phyloP scores from a whole-genome alignment of 2,113 vertebrate species.

The Origma solitaria region DNA sequence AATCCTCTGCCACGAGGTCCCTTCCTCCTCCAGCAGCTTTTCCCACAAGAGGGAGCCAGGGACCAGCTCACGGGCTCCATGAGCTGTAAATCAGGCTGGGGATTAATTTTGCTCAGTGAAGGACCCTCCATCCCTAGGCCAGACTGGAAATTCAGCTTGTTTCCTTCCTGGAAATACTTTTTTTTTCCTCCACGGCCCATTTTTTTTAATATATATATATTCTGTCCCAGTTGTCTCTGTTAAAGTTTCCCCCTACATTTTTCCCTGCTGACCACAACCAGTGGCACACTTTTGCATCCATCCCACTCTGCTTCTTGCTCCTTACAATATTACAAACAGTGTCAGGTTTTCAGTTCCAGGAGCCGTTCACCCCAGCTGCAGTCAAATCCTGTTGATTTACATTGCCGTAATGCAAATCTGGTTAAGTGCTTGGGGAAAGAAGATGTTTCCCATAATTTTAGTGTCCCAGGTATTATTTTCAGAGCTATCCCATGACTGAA shows the following conservation, averaged over 20 bases:
- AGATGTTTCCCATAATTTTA: background rate
- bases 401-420: background rate
- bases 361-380: background rate
- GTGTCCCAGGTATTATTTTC: background rate
- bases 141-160: background rate
- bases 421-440: background rate
- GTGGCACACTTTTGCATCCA: too few species aligned
- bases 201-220: background rate
- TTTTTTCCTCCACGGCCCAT: background rate
- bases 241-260: background rate
- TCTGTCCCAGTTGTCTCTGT: background rate
- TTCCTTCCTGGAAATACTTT: background rate
- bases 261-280: background rate
- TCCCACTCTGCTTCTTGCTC: background rate
- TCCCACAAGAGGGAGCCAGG: conserved; percentile 41
- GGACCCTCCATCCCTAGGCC: background rate
- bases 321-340: background rate
- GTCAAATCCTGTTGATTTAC: background rate
- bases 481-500: background rate
- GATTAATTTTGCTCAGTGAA: background rate
- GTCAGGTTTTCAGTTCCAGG: background rate
- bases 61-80: background rate
- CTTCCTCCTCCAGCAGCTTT: fast-evolving
- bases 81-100: background rate
- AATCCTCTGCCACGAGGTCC: background rate